phyloP scores from a whole-genome alignment of 1,140 invertebrate species.

The Himalopsyche phryganea region DNA sequence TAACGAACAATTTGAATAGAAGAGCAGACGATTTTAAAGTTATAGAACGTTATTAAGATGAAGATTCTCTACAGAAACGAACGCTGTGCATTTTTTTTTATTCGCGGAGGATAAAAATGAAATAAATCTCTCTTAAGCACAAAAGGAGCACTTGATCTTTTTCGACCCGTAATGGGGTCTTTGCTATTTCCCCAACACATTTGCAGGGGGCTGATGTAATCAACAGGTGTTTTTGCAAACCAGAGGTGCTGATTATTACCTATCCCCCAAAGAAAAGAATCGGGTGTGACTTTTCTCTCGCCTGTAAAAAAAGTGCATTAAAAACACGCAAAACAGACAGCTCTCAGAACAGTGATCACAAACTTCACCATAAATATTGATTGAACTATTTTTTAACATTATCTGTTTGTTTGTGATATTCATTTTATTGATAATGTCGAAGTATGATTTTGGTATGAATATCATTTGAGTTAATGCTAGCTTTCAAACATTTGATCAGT shows the following conservation, averaged over 20 bases:
- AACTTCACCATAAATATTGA: neutral
- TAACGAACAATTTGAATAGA: neutral
- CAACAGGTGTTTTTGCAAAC: conserved; percentile 23
- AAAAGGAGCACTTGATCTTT: conserved; percentile 27
- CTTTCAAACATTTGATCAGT: no score
- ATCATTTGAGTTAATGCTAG: no score
- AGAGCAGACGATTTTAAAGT: neutral
- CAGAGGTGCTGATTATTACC: conserved; percentile 20
- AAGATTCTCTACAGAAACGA: neutral
- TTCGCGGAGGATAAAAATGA: conserved; percentile 16
- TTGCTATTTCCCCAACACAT: conserved; percentile 4
- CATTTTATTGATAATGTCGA: no score
- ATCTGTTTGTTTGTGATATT: no score
- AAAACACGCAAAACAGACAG: neutral
- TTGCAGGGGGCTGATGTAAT: neutral
- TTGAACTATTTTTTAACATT: neutral
- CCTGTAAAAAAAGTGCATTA: conserved; percentile 7
- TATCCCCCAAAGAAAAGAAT: neutral
- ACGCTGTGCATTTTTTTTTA: conserved; percentile 11
- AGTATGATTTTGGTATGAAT: no score
- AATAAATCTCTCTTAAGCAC: conserved; percentile 22
- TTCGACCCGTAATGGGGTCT: conserved; percentile 19
- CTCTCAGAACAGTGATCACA: neutral
- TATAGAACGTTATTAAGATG: conserved; percentile 13
- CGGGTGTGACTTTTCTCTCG: conserved; percentile 9